phyloP scores from a whole-genome alignment of 2,113 vertebrate species.

The Oenanthe melanoleuca region DNA sequence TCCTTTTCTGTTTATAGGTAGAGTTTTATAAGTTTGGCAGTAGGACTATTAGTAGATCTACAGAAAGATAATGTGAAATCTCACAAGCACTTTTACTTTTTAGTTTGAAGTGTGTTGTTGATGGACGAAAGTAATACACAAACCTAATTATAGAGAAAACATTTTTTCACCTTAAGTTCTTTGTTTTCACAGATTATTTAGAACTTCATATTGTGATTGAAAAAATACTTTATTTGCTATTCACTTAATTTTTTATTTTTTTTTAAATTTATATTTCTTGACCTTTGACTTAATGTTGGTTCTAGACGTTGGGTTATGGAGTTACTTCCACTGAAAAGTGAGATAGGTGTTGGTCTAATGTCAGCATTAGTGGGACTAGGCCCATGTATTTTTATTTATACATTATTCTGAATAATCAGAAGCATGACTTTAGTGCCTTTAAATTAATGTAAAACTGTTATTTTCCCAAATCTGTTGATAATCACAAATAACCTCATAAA shows the following conservation, averaged over 20 bases:
- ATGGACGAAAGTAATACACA: neutral
- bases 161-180: neutral
- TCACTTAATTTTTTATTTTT: neutral
- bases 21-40: neutral
- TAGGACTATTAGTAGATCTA: neutral
- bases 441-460: neutral
- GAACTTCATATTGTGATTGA: neutral
- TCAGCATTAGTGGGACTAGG: neutral
- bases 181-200: neutral
- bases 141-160: neutral
- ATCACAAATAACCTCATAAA: neutral
- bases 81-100: neutral
- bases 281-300: neutral
- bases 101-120: neutral
- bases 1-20: neutral
- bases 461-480: neutral
- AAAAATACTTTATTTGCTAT: neutral
- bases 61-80: neutral
- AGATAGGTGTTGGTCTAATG: neutral
- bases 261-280: neutral
- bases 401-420: neutral
- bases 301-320: neutral
- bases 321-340: neutral
- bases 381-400: neutral
- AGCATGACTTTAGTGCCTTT: neutral